phyloP scores from a whole-genome alignment of 2,797 vertebrate genomes.

The Lithobates pipiens region DNA sequence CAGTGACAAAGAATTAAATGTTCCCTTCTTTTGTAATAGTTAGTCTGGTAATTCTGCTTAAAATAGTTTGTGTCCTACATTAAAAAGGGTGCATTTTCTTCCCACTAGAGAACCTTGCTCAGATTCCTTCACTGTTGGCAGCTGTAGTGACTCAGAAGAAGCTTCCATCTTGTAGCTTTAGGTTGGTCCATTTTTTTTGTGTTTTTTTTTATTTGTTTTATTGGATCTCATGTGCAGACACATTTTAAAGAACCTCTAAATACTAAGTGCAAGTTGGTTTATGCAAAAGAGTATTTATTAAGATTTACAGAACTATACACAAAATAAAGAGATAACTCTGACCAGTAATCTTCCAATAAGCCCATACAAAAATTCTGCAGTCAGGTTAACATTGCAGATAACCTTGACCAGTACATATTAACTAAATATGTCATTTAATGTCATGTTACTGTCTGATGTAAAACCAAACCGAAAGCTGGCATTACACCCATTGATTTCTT shows the following conservation, averaged over 20 bases:
- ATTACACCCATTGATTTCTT: no score
- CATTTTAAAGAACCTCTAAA: background rate
- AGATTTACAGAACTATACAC: no score
- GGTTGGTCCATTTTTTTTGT: conserved; percentile 71
- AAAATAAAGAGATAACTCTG: no score
- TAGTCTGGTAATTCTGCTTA: conserved; percentile 32
- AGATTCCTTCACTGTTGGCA: conserved; percentile 72
- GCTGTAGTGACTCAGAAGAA: conserved; percentile 74
- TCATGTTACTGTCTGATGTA: no score
- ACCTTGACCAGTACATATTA: no score
- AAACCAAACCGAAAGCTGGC: no score
- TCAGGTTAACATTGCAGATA: no score
- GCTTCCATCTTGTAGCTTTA: conserved; percentile 73
- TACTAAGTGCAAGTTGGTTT: no score
- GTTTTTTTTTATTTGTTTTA: conserved; percentile 28
- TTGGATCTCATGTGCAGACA: background rate
- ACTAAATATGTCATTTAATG: no score
- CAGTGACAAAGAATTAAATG: conserved; percentile 28
- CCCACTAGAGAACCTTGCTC: conserved; percentile 73
- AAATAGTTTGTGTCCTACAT: conserved; percentile 59
- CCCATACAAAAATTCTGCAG: no score
- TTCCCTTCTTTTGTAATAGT: conserved; percentile 16
- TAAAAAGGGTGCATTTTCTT: conserved; percentile 68
- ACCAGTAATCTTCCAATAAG: no score
- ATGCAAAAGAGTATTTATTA: no score